A percentile compares a stretch with the other conserved stretches of the same genome.
These are phyloP conservation scores for Leucoraja erinaceus DNA, from an alignment of 2,113 vertebrate species.

Conservation along the genomic window DNA sequence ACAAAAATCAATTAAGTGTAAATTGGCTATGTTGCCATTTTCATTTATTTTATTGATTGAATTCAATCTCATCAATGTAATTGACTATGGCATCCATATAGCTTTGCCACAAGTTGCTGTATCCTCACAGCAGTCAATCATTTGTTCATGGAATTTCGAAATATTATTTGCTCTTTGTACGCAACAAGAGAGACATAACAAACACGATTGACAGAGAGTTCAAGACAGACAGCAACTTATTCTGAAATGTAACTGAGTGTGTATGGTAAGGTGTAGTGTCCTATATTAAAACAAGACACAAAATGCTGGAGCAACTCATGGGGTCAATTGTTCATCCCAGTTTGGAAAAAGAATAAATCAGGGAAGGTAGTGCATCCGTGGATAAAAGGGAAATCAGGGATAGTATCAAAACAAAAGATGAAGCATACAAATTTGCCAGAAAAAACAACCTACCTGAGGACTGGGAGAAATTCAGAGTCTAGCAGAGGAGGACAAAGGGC, in stretches of 20 bases:
- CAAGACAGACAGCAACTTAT: background rate
- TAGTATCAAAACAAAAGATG: no score
- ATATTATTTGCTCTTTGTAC: background rate
- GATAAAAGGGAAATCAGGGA: no score
- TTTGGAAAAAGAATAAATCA: no score
- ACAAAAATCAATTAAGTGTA: background rate
- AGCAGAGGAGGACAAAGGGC: no score
- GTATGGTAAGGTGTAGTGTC: background rate
- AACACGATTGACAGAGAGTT: no score
- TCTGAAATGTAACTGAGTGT: background rate
- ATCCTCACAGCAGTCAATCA: background rate
- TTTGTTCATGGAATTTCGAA: background rate
- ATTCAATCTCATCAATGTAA: background rate
- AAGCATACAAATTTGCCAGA: no score
- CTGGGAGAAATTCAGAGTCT: no score
- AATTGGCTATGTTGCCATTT: background rate
- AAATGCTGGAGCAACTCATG: no score
- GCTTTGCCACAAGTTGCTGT: background rate
- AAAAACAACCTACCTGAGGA: no score
- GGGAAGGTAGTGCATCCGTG: no score
- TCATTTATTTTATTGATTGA: background rate
- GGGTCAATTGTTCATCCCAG: no score
- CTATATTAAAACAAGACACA: background rate
- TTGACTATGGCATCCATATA: background rate
- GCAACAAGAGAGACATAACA: no score